Conservation (phyloP, 2,888 invertebrate genomes). For the Sinotaia quadrata region DNA sequence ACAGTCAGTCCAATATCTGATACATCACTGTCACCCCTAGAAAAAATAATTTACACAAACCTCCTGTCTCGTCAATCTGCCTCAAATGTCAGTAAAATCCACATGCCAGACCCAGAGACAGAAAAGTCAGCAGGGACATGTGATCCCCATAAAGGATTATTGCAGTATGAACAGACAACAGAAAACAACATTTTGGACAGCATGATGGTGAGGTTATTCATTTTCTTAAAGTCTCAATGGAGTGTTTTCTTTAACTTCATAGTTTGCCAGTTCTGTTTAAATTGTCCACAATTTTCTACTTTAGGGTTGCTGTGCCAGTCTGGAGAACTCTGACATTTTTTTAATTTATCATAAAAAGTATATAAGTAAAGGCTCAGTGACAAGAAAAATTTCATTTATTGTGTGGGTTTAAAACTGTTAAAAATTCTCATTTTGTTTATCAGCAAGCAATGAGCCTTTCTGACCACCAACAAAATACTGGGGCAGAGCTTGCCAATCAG, state of each 20-base stretch:
- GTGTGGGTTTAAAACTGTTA: too few species aligned
- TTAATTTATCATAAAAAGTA: too few species aligned
- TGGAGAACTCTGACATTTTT: too few species aligned
- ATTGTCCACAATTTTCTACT: too few species aligned
- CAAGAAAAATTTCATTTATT: too few species aligned
- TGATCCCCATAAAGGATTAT: neutral
- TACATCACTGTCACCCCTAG: slow-evolving; percentile 57
- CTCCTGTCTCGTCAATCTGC: slow-evolving; percentile 30
- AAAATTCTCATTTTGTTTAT: too few species aligned
- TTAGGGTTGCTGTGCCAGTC: too few species aligned
- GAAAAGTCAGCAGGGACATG: neutral
- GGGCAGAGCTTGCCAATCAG: slow-evolving; percentile 25
- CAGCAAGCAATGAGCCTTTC: slow-evolving; percentile 19
- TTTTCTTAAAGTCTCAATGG: too few species aligned
- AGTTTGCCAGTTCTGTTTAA: too few species aligned
- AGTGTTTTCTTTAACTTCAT: too few species aligned
- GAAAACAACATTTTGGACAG: slow-evolving; percentile 12
- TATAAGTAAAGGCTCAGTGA: too few species aligned
- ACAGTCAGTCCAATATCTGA: slow-evolving; percentile 53
- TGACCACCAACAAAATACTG: slow-evolving; percentile 23
- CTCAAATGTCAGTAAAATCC: slow-evolving; percentile 1
- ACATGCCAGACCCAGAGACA: neutral
- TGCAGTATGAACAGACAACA: slow-evolving; percentile 6
- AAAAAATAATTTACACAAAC: slow-evolving; percentile 49
- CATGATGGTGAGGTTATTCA: slow-evolving; percentile 18